phyloP scores from a whole-genome alignment of 2,888 invertebrate genomes.

The Conops quadrifasciatus region DNA sequence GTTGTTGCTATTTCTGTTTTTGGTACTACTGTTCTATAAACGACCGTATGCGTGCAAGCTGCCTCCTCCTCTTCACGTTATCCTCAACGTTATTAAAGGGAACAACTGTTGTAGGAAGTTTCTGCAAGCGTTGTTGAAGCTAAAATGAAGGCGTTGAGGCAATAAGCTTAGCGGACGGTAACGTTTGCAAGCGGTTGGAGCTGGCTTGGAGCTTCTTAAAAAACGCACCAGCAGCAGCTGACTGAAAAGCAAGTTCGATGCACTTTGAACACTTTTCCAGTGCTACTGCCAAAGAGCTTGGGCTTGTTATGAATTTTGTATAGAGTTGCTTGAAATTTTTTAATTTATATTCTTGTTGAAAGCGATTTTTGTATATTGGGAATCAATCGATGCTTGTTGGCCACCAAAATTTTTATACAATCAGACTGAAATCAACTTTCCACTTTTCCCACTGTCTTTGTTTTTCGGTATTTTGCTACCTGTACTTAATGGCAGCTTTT shows the following conservation, averaged over 20 bases:
- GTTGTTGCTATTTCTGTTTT: conserved; percentile 20
- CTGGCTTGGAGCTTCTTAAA: no score
- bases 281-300: neutral
- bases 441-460: conserved; percentile 31
- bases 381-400: no score
- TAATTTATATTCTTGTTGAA: neutral
- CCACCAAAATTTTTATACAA: conserved; percentile 3
- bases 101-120: neutral
- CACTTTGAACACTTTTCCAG: conserved; percentile 13
- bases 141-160: neutral
- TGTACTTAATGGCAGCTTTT: conserved; percentile 32
- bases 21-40: no score
- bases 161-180: conserved; percentile 1
- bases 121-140: neutral
- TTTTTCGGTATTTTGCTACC: conserved; percentile 39
- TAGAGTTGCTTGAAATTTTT: no score
- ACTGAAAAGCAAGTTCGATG: no score
- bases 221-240: no score
- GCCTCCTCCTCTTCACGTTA: neutral
- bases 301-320: no score
- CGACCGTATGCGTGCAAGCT: conserved; percentile 2
- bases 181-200: neutral
- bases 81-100: neutral
- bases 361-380: neutral
- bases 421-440: conserved; percentile 23